Percentiles rank a stretch among this genome's conserved stretches.
These are phyloP conservation scores for Rosalia funebris DNA, from an alignment of 2,888 invertebrate genomes.

Conservation along the genomic window DNA sequence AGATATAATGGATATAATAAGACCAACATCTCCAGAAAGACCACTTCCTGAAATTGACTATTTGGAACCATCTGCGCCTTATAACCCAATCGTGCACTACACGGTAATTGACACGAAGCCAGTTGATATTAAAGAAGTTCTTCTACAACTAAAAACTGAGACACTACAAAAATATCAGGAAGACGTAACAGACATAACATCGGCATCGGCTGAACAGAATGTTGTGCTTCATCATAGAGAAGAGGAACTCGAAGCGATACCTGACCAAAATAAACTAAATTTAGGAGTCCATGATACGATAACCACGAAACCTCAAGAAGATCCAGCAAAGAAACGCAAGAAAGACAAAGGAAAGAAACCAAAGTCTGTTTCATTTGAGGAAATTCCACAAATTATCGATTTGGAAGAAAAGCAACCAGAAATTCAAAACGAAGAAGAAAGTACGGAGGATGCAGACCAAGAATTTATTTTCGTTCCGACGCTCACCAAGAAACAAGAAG, in stretches of 20 bases:
- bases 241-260: not conserved
- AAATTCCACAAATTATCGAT: constrained; percentile 54
- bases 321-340: constrained; percentile 25
- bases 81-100: not conserved
- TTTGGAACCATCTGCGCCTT: constrained; percentile 29
- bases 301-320: not conserved
- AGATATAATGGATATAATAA: constrained; percentile 7
- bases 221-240: constrained; percentile 7
- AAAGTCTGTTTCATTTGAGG: constrained; percentile 59
- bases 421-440: constrained; percentile 40
- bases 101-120: constrained; percentile 1
- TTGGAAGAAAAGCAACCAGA: constrained; percentile 36
- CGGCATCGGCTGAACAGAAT: not conserved
- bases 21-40: constrained; percentile 34
- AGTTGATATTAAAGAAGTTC: constrained; percentile 27
- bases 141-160: constrained; percentile 18
- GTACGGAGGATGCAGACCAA: constrained; percentile 45
- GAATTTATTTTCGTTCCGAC: constrained; percentile 52
- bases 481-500: constrained; percentile 34
- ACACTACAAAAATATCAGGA: constrained; percentile 25
- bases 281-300: not conserved
- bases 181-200: constrained; percentile 5
- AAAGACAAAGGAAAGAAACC: constrained; percentile 49
- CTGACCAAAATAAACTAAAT: too few relatives aligned
- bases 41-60: constrained; percentile 39